Conservation (phyloP, 2,888 invertebrate species). For the Choristoneura rosaceana region DNA sequence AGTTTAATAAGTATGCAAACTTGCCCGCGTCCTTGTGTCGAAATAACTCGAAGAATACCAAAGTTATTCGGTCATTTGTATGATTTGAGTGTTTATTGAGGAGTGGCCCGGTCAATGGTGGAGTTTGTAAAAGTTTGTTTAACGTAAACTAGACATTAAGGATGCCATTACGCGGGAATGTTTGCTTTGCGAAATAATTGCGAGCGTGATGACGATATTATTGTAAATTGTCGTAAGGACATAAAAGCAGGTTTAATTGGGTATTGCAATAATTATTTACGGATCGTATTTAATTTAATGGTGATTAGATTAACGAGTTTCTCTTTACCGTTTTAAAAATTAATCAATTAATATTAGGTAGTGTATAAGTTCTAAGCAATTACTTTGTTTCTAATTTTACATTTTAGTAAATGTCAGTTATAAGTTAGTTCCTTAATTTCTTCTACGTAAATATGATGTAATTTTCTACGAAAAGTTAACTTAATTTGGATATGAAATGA, state of each 20-base stretch:
- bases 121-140: not conserved
- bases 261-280: not conserved
- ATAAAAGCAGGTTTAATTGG: not conserved
- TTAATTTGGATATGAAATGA: no score
- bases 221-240: not conserved
- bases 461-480: no score
- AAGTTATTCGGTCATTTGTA: constrained; percentile 33
- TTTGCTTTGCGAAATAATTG: constrained; percentile 4
- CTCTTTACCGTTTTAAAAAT: no score
- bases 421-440: no score
- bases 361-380: no score
- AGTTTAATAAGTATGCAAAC: constrained; percentile 31
- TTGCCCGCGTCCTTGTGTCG: constrained; percentile 28
- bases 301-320: not conserved
- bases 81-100: constrained; percentile 30
- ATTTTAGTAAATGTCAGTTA: no score
- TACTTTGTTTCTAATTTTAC: no score
- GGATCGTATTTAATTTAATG: not conserved
- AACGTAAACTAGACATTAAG: not conserved
- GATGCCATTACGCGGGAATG: not conserved
- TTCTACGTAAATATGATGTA: no score
- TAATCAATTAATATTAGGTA: no score
- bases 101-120: constrained; percentile 17
- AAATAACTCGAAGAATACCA: constrained; percentile 28
- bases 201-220: not conserved